Base-by-base conservation (phyloP, 2,888 invertebrate genomes). In the Timandra comae region DNA sequence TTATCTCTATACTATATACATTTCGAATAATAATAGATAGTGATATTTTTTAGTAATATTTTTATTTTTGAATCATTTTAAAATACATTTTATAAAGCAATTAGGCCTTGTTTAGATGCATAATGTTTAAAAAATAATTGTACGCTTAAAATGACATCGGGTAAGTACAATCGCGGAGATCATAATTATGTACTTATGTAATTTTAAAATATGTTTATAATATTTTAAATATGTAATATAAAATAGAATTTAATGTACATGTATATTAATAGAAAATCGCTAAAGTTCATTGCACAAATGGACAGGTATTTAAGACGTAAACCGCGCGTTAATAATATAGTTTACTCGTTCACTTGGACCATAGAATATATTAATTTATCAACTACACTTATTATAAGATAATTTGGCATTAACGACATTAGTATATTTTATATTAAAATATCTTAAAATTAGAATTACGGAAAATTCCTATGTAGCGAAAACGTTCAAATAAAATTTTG, bases 21-120 rank as follows among this genome's bases (percentile, higher is more conserved):
- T 27, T 27, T 19, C 16, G 10, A 8, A 38, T 37, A 60, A 56
- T 52, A 42, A 58, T 54, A 54, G 56, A 59, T 43, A 13, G 30
- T 53, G 51, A 43, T 50, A 41, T 61, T 64, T 65, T 73, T 69
- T 70, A 68, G 65, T 53, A 56, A 58, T 53, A 51, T 58, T 57
- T 71, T 76, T 70, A 73, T 78, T 80, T 80, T 76, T 70, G 67
- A 76, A 60, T 67, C 46, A 56, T 77, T 76, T 80, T 73, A 64
- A 72, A 72, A 60, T 71, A 66, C 70, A 69, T 72, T 74, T 71
- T 73, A 65, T 73, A 66, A 57, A 55, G 60, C 61, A 24, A 63
- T 58, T 73, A 76, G 74, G 74, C 73, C 74, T 64, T 74, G 61
- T 70, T 61, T 64, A 65, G 66, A 56, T 6, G 16, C 3, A 43